Conservation (phyloP, 1,140 invertebrate genomes). For the Drosophila burlai region DNA sequence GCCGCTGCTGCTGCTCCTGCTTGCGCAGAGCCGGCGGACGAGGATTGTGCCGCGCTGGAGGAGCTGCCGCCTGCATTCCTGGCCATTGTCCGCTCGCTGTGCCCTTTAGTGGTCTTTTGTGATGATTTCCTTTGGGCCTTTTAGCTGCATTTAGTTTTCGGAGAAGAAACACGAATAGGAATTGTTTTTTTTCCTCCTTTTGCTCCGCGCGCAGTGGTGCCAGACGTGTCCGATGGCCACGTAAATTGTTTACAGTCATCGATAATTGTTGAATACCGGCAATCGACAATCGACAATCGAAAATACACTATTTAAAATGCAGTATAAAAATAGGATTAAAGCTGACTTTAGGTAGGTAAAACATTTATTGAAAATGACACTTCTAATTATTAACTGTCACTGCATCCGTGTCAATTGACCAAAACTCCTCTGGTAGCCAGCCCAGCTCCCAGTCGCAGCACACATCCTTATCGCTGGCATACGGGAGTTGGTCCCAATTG, state of each 20-base stretch:
- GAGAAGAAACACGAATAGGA: neutral
- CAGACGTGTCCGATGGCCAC: slow-evolving; percentile 8
- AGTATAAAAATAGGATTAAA: no score
- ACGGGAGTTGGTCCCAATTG: neutral
- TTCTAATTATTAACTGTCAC: neutral
- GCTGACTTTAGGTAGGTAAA: neutral
- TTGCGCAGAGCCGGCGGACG: slow-evolving; percentile 16
- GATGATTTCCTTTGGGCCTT: neutral
- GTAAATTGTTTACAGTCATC: slow-evolving; percentile 8
- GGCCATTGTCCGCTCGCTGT: slow-evolving; percentile 34
- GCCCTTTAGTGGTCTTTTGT: neutral
- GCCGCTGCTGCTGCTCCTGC: slow-evolving; percentile 31
- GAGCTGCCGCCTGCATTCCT: slow-evolving; percentile 36
- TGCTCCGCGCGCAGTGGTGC: slow-evolving; percentile 1
- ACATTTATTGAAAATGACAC: neutral
- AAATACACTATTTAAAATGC: neutral
- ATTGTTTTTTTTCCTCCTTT: neutral
- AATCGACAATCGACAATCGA: neutral
- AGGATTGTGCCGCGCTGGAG: slow-evolving; percentile 15
- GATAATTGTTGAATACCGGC: neutral
- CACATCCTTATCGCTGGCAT: neutral
- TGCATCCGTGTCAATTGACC: neutral
- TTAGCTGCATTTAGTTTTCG: neutral
- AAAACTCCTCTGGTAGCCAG: slow-evolving; percentile 11
- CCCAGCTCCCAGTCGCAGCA: slow-evolving; percentile 3